Conservation (phyloP, 2,888 invertebrate genomes). For the Disparrhopalites patrizii region DNA sequence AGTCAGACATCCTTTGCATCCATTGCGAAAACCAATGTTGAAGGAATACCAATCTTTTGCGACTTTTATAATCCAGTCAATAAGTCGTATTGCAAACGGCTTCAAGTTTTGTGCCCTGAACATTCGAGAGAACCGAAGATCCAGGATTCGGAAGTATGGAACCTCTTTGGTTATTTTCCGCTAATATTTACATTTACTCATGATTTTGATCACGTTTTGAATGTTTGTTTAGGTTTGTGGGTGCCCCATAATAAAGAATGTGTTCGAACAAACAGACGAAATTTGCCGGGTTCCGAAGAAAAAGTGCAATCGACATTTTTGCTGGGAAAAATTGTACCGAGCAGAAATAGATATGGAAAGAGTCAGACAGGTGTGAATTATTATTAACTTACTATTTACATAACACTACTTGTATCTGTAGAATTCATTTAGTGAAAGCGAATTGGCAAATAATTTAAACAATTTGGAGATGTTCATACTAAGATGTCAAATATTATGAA, state of each 20-base stretch:
- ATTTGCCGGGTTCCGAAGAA: conserved; percentile 87
- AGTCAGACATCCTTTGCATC: conserved; percentile 96
- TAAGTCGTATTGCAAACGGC: conserved; percentile 89
- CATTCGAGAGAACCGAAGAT: conserved; percentile 92
- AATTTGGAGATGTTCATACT: too few species aligned
- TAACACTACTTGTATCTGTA: too few species aligned
- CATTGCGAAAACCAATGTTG: conserved; percentile 87
- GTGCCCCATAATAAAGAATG: conserved; percentile 78
- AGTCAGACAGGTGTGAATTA: conserved; percentile 57
- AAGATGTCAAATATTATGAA: too few species aligned
- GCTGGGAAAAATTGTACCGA: conserved; percentile 90
- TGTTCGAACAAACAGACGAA: conserved; percentile 69
- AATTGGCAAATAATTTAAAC: too few species aligned
- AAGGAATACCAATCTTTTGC: conserved; percentile 95
- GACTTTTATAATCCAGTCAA: conserved; percentile 87
- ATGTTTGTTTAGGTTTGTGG: conserved; percentile 69
- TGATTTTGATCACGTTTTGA: neutral
- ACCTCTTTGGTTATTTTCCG: neutral
- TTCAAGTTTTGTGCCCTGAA: conserved; percentile 94
- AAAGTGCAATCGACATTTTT: conserved; percentile 83
- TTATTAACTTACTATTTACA: too few species aligned
- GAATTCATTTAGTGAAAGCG: too few species aligned
- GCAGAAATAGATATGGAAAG: conserved; percentile 93
- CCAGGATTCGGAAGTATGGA: conserved; percentile 65
- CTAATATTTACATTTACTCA: neutral